Base-by-base conservation (phyloP, 2,888 invertebrate species). In the Stenodera caucasica region DNA sequence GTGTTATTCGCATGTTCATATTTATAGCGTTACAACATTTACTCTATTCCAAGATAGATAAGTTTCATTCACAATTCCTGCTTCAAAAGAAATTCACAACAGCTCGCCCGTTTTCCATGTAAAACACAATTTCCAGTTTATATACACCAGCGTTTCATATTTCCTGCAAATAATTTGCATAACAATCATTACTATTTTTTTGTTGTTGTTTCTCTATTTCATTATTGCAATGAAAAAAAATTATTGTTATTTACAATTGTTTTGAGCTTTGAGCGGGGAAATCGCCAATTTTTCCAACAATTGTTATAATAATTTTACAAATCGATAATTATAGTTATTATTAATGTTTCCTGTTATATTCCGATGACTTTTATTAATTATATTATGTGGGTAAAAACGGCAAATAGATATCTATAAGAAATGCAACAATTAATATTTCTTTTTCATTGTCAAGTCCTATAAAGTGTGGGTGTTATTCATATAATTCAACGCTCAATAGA, bases 1-100 rank as follows among this genome's bases (percentile, higher is more conserved):
- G 67, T 65, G 67, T 67, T 63, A 53, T 58, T 37, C 57, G 21
- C 37, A 50, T 61, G 54, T 61, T 45, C 40, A 52, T 55, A 51
- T 51, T 35, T 35, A 14, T 35, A 35, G 14, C 14, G 12, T 45
- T 45, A 45, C 45, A 45, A 18, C 45, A 45, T 45, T 45, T n/a
- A 45, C 45, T 45, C 18, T 45, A n/a, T 40, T 45, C 45, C 4
- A 21, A 45, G 45, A 45, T 21, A 45, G 11, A 45, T 45, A 18
- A 45, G 3, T 45, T 45, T 45, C 45, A 45, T 45, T 45, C 45
- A 45, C 45, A 45, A 45, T 45, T 45, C 45, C 12, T 45, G 21
- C 37, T 14, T 35, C 14, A 14, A 1, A 35, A 2, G 35, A 14
- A 35, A 35, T 35, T 14, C 14, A 35, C 35, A 32, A 11, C 11